phyloP scores from a whole-genome alignment of 37 sponge, comb jelly and placozoan genomes.

The Spongia lamella region DNA sequence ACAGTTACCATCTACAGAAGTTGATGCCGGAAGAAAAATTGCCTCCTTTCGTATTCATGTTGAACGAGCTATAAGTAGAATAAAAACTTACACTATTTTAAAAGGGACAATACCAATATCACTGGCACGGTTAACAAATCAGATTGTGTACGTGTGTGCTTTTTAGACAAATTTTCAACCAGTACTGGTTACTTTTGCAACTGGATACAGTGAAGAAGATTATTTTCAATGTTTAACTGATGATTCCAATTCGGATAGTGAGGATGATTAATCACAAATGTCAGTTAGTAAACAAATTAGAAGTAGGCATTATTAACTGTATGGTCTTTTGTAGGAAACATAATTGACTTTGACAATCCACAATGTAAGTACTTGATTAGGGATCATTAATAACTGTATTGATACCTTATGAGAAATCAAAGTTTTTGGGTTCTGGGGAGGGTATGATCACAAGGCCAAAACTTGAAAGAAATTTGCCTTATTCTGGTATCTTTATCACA shows the following conservation, averaged over 20 bases:
- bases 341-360: no score
- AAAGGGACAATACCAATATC: conserved; percentile 27
- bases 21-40: conserved; percentile 26
- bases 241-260: background rate
- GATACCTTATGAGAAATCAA: no score
- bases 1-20: conserved; percentile 26
- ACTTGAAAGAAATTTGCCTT: no score
- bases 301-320: no score
- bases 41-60: conserved; percentile 31
- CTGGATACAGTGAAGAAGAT: conserved; percentile 5
- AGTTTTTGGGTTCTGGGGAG: no score
- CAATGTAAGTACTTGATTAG: no score
- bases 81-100: conserved; percentile 20
- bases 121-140: conserved; percentile 31
- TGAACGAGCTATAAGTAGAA: conserved; percentile 36
- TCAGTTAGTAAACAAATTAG: no score
- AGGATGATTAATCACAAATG: no score
- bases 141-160: conserved; percentile 35
- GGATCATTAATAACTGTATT: no score
- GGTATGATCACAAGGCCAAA: no score
- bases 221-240: conserved; percentile 3
- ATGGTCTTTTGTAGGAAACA: no score
- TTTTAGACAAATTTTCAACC: conserved; percentile 38
- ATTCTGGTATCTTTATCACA: no score
- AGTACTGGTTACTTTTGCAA: conserved; percentile 23